phyloP scores from a whole-genome alignment of 2,113 vertebrate species.

The Callorhinus ursinus region DNA sequence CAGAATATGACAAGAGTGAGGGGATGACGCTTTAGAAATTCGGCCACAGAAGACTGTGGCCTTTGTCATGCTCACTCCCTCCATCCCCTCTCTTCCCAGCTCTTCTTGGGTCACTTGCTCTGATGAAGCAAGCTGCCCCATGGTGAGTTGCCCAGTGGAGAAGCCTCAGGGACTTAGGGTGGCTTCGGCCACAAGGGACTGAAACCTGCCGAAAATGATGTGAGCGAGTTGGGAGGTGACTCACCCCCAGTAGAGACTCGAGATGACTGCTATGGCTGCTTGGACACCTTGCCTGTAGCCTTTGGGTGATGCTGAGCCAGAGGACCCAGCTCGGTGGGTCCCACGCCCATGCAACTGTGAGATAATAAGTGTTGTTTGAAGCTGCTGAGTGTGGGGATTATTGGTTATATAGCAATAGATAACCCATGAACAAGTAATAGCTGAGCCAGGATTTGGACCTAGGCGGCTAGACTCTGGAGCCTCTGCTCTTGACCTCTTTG shows the following conservation, averaged over 20 bases:
- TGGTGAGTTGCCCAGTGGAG: not conserved
- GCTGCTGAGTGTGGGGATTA: not conserved
- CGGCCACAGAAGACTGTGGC: not conserved
- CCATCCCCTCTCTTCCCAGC: not conserved
- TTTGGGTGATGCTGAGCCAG: not conserved
- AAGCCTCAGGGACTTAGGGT: not conserved
- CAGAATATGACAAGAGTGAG: not conserved
- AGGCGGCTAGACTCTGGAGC: not conserved
- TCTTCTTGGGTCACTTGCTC: not conserved
- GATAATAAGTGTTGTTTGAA: not conserved
- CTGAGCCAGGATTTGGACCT: not conserved
- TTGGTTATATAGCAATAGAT: not conserved
- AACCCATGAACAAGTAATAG: too few relatives aligned
- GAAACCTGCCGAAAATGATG: not conserved
- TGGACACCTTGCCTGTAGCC: too few relatives aligned
- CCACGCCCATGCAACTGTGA: not conserved
- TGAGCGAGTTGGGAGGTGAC: not conserved
- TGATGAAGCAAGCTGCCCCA: not conserved
- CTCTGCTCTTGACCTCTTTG: not conserved
- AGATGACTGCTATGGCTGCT: not conserved
- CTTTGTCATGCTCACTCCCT: not conserved
- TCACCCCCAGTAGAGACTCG: not conserved
- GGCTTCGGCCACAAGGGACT: not conserved
- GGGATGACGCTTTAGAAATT: not conserved
- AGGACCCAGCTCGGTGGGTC: not conserved